Conservation (phyloP, 2,797 vertebrate genomes). For the Microcaecilia unicolor region DNA sequence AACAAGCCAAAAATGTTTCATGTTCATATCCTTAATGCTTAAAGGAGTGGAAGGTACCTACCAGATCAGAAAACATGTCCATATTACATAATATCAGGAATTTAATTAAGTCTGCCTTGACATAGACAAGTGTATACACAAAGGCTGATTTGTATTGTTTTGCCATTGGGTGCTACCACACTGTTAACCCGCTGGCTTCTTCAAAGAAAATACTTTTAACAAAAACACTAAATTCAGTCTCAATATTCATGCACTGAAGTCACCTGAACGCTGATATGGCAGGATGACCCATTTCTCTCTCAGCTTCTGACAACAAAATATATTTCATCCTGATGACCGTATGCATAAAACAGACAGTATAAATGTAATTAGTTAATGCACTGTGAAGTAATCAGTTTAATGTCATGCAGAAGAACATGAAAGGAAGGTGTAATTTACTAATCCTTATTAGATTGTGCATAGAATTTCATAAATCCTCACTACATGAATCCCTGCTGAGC, state of each 20-base stretch:
- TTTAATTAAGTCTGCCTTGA: no score
- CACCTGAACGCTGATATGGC: not conserved
- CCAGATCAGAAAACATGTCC: no score
- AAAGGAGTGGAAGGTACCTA: no score
- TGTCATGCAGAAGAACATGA: not conserved
- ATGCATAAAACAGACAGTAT: not conserved
- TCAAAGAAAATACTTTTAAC: not conserved
- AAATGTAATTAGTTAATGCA: not conserved
- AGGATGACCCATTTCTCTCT: not conserved
- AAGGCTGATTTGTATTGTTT: no score
- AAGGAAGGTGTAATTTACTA: not conserved
- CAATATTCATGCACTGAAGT: not conserved
- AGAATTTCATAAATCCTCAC: no score
- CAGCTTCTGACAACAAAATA: not conserved
- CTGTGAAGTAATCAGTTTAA: not conserved
- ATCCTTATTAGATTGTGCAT: no score
- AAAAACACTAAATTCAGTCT: not conserved
- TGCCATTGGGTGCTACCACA: not conserved
- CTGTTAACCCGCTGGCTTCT: not conserved
- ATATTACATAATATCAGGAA: no score
- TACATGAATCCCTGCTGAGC: no score
- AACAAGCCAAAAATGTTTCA: no score
- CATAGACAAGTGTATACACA: no score
- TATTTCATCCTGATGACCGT: conserved; percentile 4
- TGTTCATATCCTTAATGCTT: no score